Conservation (phyloP, 2,888 invertebrate genomes). For the Drosophila meridiana region DNA sequence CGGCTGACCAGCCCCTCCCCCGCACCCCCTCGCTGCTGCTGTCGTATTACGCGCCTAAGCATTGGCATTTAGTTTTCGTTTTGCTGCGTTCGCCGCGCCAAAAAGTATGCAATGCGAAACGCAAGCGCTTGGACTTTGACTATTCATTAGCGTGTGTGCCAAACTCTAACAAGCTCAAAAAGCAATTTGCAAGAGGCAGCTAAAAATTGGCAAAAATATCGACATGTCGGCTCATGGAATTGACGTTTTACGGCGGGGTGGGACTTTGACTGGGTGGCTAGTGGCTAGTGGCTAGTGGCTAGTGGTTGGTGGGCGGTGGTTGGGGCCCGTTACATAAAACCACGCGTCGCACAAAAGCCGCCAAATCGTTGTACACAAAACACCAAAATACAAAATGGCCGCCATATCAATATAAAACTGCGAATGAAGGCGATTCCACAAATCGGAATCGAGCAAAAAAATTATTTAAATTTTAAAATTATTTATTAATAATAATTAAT, state of each 20-base stretch:
- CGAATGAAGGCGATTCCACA: slow-evolving; percentile 17
- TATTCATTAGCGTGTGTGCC: slow-evolving; percentile 70
- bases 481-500: background rate
- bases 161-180: slow-evolving; percentile 79
- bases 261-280: no score
- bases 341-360: slow-evolving; percentile 76
- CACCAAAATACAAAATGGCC: slow-evolving; percentile 72
- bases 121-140: slow-evolving; percentile 62
- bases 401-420: slow-evolving; percentile 45
- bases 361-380: slow-evolving; percentile 72
- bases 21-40: background rate
- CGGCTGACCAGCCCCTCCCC: no score
- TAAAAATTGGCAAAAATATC: slow-evolving; percentile 78
- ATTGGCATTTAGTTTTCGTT: slow-evolving; percentile 75
- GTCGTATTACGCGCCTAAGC: slow-evolving; percentile 76
- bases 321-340: slow-evolving; percentile 73
- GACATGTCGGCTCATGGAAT: slow-evolving; percentile 75
- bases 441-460: background rate
- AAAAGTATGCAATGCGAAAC: slow-evolving; percentile 64
- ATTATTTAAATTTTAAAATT: no score
- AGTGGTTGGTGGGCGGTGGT: slow-evolving; percentile 5
- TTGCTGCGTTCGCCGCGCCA: slow-evolving; percentile 38
- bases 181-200: slow-evolving; percentile 72
- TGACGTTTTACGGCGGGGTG: slow-evolving; percentile 56
- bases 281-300: no score